phyloP scores from a whole-genome alignment of 2,113 vertebrate species.

The Sclerurus mexicanus region DNA sequence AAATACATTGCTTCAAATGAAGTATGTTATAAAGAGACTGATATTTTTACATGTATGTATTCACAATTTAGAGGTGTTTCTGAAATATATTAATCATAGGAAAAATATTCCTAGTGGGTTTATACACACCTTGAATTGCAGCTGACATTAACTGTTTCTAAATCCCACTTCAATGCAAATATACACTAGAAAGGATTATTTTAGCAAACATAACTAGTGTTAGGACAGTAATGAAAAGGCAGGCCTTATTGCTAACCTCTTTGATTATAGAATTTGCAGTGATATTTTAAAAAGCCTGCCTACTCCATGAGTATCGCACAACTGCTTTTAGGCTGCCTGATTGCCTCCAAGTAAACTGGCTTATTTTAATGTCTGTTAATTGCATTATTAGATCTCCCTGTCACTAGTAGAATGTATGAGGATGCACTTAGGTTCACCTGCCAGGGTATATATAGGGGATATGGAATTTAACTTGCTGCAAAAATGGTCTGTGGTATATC shows the following conservation, averaged over 20 bases:
- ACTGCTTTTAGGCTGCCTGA: not conserved
- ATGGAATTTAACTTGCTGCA: not conserved
- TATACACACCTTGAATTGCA: not conserved
- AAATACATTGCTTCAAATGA: not conserved
- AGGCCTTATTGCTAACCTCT: not conserved
- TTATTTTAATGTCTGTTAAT: slow-evolving; percentile 17
- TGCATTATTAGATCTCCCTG: not conserved
- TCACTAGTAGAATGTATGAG: not conserved
- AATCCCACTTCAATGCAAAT: not conserved
- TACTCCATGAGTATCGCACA: not conserved
- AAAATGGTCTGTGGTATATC: not conserved
- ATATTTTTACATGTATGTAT: not conserved
- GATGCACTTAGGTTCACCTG: not conserved
- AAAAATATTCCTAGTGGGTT: not conserved
- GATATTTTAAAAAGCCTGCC: not conserved
- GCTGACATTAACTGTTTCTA: not conserved
- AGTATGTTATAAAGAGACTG: not conserved
- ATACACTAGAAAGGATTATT: not conserved
- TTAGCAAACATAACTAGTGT: not conserved
- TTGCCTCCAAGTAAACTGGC: not conserved
- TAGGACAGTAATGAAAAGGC: not conserved
- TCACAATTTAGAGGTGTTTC: not conserved
- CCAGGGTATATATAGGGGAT: not conserved
- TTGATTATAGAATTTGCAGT: not conserved
- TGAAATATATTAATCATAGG: not conserved